phyloP scores from a whole-genome alignment of 2,113 vertebrate species.

The Aix galericulata region DNA sequence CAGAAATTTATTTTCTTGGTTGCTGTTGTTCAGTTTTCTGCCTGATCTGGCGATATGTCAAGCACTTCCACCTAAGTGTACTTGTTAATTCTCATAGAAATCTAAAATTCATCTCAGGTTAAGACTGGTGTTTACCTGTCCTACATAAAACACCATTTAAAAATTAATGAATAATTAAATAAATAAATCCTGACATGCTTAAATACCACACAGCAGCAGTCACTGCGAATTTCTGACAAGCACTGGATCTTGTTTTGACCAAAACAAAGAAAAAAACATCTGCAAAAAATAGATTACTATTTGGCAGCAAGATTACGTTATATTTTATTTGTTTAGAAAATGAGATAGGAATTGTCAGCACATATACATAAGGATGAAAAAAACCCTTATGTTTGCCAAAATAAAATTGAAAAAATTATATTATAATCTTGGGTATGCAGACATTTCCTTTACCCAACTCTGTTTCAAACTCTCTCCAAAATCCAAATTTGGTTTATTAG shows the following conservation, averaged over 20 bases:
- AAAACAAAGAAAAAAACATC: not conserved
- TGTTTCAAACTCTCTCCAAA: not conserved
- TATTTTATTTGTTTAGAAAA: not conserved
- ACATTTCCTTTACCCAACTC: not conserved
- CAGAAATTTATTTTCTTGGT: not conserved
- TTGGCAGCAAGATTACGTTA: not conserved
- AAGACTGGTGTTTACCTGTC: not conserved
- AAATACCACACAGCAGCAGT: not conserved
- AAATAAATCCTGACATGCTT: not conserved
- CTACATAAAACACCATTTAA: not conserved
- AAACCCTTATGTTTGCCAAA: accelerated
- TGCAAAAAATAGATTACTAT: not conserved
- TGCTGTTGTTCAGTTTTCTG: not conserved
- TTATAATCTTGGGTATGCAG: not conserved
- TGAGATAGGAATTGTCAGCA: not conserved
- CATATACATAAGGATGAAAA: not conserved
- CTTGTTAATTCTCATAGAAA: not conserved
- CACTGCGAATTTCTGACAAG: not conserved
- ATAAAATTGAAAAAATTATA: not conserved
- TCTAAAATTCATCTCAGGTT: not conserved
- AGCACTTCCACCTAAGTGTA: not conserved
- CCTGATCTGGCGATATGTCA: not conserved
- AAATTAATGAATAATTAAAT: not conserved
- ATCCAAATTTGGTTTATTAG: not conserved
- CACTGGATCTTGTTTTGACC: not conserved